Evolutionary conservation across 53 echinoderm and acorn worm species (phyloP).

Genomic region (Crossaster papposus): DNA sequence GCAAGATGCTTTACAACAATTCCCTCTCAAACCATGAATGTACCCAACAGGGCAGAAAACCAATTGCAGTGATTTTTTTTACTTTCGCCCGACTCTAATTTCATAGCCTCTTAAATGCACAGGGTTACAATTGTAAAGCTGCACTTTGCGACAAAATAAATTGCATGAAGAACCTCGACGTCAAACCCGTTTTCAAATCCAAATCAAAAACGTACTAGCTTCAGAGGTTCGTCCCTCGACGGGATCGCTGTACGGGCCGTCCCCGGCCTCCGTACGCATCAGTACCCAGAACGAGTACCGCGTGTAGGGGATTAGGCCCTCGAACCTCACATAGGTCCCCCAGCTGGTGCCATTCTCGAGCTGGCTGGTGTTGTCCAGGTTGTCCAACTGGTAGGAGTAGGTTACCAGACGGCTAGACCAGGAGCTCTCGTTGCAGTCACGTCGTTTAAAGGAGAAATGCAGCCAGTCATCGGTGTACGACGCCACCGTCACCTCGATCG

Average conservation of each 20-base stretch:
- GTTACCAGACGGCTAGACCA: constrained; percentile 3
- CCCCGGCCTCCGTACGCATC: constrained; percentile 17
- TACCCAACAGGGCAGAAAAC: too few species aligned
- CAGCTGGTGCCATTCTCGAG: neutral
- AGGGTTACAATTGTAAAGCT: too few species aligned
- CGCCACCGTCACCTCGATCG: neutral
- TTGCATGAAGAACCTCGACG: too few species aligned
- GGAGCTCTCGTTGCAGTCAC: neutral
- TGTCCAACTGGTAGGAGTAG: constrained; percentile 24
- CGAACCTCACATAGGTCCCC: neutral
- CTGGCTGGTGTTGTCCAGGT: constrained; percentile 18
- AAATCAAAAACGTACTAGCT: neutral
- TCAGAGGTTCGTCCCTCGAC: constrained; percentile 11
- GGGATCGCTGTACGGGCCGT: constrained; percentile 17
- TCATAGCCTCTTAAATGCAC: too few species aligned
- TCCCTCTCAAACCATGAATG: too few species aligned
- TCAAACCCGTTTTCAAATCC: neutral
- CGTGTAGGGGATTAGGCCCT: constrained; percentile 18
- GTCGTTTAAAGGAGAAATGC: neutral
- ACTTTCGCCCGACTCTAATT: too few species aligned
- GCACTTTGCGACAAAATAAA: too few species aligned
- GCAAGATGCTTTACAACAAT: too few species aligned
- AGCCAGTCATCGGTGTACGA: neutral
- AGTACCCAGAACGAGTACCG: constrained; percentile 14
- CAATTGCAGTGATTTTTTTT: too few species aligned